Percentiles rank a stretch among this genome's conserved stretches.
Evolutionary conservation across 2,888 invertebrate genomes (phyloP).

Genomic region (Drosophila fungiperda): DNA sequence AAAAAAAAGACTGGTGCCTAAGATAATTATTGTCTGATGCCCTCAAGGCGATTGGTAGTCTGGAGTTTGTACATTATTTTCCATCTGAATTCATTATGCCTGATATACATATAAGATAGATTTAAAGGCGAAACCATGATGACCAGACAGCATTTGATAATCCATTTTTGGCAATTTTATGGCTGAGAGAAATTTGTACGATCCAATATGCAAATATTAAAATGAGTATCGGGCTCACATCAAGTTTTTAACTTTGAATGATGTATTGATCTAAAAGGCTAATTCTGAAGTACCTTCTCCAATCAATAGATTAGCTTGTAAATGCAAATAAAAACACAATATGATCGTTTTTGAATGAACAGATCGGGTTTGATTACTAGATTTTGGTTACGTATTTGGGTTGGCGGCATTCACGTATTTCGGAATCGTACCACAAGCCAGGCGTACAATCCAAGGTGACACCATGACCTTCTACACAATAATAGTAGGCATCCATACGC

Average conservation of each 20-base stretch:
- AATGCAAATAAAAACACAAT: background rate
- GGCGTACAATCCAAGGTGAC: conserved; percentile 82
- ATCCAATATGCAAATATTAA: background rate
- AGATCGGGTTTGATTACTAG: background rate
- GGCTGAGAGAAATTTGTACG: background rate
- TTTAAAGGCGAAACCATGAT: background rate
- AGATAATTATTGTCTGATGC: background rate
- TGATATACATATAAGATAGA: background rate
- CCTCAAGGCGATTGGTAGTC: background rate
- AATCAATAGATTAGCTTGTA: background rate
- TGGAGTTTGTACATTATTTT: background rate
- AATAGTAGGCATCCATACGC: conserved; percentile 74
- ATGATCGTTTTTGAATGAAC: background rate
- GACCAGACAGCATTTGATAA: background rate
- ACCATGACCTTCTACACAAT: conserved; percentile 82
- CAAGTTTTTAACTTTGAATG: background rate
- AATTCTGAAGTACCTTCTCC: background rate
- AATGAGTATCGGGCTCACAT: background rate
- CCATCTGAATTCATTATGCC: background rate
- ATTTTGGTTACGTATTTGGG: conserved; percentile 52
- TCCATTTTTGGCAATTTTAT: background rate
- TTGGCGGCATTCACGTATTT: conserved; percentile 74
- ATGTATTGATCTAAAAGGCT: background rate
- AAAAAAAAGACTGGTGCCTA: background rate
- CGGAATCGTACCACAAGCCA: conserved; percentile 77